phyloP scores from a whole-genome alignment of 2,113 vertebrate genomes.

The Saimiri boliviensis region DNA sequence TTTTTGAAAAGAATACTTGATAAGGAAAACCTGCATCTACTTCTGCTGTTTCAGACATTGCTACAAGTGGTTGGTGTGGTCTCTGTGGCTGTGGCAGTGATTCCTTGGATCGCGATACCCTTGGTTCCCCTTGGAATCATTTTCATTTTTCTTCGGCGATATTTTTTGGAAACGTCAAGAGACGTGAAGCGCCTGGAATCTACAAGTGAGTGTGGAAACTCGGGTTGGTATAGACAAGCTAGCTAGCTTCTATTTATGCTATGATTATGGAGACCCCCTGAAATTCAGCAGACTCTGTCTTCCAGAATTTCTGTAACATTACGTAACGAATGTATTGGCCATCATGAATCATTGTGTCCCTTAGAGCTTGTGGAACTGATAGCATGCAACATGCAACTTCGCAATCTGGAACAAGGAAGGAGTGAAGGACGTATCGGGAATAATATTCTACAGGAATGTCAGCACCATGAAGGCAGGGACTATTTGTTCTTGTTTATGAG shows the following conservation, averaged over 20 bases:
- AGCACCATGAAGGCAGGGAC: accelerated
- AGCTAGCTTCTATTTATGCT: not conserved
- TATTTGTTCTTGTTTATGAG: accelerated
- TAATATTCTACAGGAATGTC: not conserved
- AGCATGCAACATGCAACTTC: too few species aligned
- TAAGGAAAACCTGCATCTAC: constrained; percentile 56
- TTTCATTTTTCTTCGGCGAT: constrained; percentile 91
- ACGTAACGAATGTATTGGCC: accelerated
- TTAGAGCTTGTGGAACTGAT: not conserved
- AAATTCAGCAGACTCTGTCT: constrained; percentile 1
- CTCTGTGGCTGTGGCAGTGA: constrained; percentile 88
- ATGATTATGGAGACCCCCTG: not conserved
- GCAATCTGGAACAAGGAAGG: not conserved
- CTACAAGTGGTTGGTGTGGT: constrained; percentile 91
- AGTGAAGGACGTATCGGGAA: accelerated
- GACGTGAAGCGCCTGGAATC: constrained; percentile 94
- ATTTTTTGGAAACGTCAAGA: constrained; percentile 92
- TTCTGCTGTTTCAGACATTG: constrained; percentile 86
- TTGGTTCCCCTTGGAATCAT: constrained; percentile 88
- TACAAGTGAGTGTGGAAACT: constrained; percentile 85
- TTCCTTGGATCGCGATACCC: constrained; percentile 92
- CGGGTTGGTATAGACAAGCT: not conserved
- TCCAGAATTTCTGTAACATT: not conserved
- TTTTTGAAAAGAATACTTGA: not conserved
- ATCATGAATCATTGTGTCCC: accelerated